These are phyloP conservation scores for Rhagonycha lutea DNA, from an alignment of 2,888 invertebrate genomes.

Conservation along the genomic window DNA sequence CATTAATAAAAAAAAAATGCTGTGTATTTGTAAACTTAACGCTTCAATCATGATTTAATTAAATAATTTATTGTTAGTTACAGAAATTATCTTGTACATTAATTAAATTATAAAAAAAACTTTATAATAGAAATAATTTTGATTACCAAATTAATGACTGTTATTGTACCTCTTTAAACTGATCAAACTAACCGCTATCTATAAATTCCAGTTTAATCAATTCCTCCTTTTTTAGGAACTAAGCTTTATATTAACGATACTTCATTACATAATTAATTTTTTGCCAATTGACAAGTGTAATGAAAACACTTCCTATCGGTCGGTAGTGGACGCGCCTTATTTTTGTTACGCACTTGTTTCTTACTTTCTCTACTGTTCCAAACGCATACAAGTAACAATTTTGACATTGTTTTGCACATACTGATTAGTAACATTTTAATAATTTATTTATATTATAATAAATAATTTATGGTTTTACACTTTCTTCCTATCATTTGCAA, in stretches of 20 bases:
- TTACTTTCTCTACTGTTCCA: not conserved
- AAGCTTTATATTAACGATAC: conserved; percentile 4
- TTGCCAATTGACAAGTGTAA: conserved; percentile 1
- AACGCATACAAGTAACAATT: not conserved
- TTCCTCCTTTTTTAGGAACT: conserved; percentile 2
- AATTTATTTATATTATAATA: not conserved
- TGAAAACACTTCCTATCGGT: not conserved
- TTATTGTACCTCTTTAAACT: not conserved
- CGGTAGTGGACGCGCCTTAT: conserved; percentile 3
- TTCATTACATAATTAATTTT: conserved; percentile 3
- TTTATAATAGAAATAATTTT: not conserved
- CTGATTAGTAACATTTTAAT: not conserved
- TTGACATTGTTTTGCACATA: not conserved
- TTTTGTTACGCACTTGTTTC: not conserved
- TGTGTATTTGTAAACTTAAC: not conserved
- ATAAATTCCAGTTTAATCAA: conserved; percentile 1
- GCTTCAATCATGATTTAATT: not conserved
- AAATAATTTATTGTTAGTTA: not conserved
- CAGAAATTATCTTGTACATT: not conserved
- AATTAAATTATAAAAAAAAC: not conserved
- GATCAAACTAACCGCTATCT: conserved; percentile 1
- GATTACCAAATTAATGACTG: not conserved
- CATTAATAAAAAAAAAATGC: not conserved
- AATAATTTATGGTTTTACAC: not conserved
- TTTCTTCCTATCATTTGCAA: not conserved